Evolutionary conservation across 2,113 vertebrate species (phyloP).

Genomic region (Epinephelus moara): DNA sequence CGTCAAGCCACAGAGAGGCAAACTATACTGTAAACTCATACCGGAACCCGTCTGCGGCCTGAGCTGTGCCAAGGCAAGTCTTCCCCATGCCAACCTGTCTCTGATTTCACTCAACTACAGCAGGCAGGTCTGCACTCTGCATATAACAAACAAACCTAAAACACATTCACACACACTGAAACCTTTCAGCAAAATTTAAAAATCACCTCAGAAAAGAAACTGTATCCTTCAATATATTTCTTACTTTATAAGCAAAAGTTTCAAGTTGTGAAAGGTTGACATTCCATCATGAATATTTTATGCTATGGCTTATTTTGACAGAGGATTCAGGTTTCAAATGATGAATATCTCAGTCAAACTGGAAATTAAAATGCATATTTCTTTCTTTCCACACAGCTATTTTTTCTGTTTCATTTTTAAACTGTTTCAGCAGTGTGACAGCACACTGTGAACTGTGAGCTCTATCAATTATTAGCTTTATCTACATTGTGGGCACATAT

Average conservation of each 20-base stretch:
- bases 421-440: neutral
- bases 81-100: constrained; percentile 71
- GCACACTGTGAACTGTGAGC: neutral
- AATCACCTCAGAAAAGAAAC: constrained; percentile 37
- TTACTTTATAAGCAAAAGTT: constrained; percentile 40
- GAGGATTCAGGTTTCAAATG: constrained; percentile 46
- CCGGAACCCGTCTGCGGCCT: constrained; percentile 73
- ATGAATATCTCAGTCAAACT: constrained; percentile 30
- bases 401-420: neutral
- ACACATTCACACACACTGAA: constrained; percentile 49
- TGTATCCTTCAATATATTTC: constrained; percentile 33
- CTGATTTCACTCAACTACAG: constrained; percentile 65
- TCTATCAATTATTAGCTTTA: neutral
- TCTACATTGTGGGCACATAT: neutral
- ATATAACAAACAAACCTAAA: constrained; percentile 57
- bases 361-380: constrained; percentile 24
- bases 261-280: constrained; percentile 21
- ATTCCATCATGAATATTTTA: constrained; percentile 16
- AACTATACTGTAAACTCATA: constrained; percentile 75
- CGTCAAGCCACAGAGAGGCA: constrained; percentile 77
- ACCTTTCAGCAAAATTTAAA: constrained; percentile 35
- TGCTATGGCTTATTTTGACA: constrained; percentile 49
- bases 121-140: constrained; percentile 51
- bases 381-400: neutral
- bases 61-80: constrained; percentile 69